Percentiles rank a stretch among this genome's conserved stretches.
phyloP scores from a whole-genome alignment of 2,113 vertebrate species.

The Laticauda laticaudata region DNA sequence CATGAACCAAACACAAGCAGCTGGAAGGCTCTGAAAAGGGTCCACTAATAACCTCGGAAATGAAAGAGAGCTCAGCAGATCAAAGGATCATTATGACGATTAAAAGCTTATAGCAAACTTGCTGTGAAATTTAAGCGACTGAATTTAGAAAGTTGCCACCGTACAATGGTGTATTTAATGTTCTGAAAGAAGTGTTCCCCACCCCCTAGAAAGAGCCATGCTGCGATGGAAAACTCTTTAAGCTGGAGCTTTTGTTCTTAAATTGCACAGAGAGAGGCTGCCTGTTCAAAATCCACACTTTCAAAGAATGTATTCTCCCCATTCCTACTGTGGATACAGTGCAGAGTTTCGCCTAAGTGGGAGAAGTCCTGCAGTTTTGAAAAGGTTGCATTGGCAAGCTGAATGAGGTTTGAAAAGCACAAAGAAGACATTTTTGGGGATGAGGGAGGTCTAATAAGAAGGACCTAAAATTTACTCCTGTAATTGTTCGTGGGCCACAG shows the following conservation, averaged over 20 bases:
- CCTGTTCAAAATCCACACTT: not conserved
- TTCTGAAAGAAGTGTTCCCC: constrained; percentile 43
- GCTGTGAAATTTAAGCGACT: constrained; percentile 67
- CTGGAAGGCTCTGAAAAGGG: constrained; percentile 69
- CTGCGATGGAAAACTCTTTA: not conserved
- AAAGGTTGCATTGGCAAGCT: not conserved
- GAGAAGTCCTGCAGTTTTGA: too few species aligned
- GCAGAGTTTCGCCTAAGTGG: not conserved
- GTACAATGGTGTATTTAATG: constrained; percentile 53
- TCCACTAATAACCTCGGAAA: constrained; percentile 68
- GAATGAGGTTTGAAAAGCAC: not conserved
- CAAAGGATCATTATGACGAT: constrained; percentile 76
- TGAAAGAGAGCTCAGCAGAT: constrained; percentile 63
- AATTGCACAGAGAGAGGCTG: not conserved
- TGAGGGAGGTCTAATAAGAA: not conserved
- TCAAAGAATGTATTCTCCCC: not conserved
- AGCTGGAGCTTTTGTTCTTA: not conserved
- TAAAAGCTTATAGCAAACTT: constrained; percentile 71
- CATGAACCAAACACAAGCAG: constrained; percentile 73
- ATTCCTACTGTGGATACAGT: too few species aligned
- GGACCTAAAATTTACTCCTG: not conserved
- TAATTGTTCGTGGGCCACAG: not conserved
- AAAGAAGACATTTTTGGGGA: not conserved
- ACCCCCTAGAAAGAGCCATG: not conserved
- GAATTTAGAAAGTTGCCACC: constrained; percentile 60